Conservation (phyloP, 2,888 invertebrate species). For the Heliconius ethilla region DNA sequence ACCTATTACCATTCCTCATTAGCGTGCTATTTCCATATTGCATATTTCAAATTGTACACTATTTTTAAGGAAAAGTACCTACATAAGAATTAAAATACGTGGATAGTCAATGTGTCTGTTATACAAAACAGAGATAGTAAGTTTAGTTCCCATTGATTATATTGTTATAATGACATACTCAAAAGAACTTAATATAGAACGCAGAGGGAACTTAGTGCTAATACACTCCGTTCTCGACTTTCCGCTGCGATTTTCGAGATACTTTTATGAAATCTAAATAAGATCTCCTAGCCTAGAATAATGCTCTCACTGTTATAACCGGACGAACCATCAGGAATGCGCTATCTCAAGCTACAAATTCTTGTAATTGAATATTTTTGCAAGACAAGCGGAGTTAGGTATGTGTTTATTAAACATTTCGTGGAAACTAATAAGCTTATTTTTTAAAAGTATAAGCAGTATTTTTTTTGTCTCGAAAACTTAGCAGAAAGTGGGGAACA, state of each 20-base stretch:
- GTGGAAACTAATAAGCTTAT: not conserved
- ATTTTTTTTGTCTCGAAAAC: too few relatives aligned
- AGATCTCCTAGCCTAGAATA: too few relatives aligned
- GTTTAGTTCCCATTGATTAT: not conserved
- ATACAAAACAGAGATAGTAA: not conserved
- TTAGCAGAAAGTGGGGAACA: too few relatives aligned
- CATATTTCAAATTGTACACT: not conserved
- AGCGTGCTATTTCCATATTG: slow-evolving; percentile 29
- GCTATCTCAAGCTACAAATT: not conserved
- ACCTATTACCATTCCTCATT: too few relatives aligned
- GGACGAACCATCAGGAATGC: not conserved
- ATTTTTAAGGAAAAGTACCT: not conserved
- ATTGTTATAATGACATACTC: not conserved
- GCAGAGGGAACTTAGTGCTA: too few relatives aligned
- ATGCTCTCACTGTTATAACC: too few relatives aligned
- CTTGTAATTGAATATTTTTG: not conserved
- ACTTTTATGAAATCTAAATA: too few relatives aligned
- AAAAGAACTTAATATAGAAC: not conserved
- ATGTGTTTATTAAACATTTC: slow-evolving; percentile 6
- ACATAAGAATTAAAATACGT: not conserved
- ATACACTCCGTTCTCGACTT: too few relatives aligned
- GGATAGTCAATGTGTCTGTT: not conserved
- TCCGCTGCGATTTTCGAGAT: too few relatives aligned
- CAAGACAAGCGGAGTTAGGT: not conserved
- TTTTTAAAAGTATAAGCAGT: not conserved